A percentile compares a stretch with the other conserved stretches of the same genome.
These are phyloP conservation scores for Gnathonemus echidnorhynchus DNA, from an alignment of 2,113 vertebrate species.

Conservation along the genomic window DNA sequence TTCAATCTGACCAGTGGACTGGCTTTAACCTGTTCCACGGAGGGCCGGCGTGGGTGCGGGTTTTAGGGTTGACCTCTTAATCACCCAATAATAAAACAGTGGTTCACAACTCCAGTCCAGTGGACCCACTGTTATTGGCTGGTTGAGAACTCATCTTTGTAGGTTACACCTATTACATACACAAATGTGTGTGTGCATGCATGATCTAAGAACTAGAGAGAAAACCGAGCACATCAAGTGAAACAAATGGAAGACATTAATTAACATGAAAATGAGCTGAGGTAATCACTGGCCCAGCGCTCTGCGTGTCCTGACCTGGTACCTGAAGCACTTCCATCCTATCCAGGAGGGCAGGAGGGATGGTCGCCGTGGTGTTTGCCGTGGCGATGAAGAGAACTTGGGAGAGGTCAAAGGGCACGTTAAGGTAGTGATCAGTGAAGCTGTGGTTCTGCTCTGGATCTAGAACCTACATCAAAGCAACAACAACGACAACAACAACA, in stretches of 20 bases:
- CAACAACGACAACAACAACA: background rate
- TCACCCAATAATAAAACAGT: too few relatives aligned
- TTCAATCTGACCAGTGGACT: background rate
- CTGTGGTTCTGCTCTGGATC: slow-evolving; percentile 97
- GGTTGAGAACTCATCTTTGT: background rate
- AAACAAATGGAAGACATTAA: background rate
- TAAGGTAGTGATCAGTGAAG: slow-evolving; percentile 95
- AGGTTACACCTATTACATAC: background rate
- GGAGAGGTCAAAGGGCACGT: slow-evolving; percentile 93
- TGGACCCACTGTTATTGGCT: too few relatives aligned
- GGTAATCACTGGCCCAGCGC: background rate
- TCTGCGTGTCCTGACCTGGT: slow-evolving; percentile 68
- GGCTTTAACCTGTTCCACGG: background rate
- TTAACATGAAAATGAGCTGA: background rate
- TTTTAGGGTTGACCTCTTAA: too few relatives aligned
- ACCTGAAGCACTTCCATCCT: slow-evolving; percentile 95
- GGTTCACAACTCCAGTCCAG: too few relatives aligned
- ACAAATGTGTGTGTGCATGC: background rate
- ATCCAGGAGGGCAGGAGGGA: slow-evolving; percentile 87
- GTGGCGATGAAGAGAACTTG: slow-evolving; percentile 98
- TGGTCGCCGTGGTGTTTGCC: slow-evolving; percentile 85
- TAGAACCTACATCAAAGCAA: slow-evolving; percentile 66
- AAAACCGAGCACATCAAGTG: background rate
- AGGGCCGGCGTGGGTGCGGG: too few relatives aligned
- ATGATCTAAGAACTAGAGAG: background rate